phyloP scores from a whole-genome alignment of 2,797 vertebrate genomes.

The Phylloscopus collybita region DNA sequence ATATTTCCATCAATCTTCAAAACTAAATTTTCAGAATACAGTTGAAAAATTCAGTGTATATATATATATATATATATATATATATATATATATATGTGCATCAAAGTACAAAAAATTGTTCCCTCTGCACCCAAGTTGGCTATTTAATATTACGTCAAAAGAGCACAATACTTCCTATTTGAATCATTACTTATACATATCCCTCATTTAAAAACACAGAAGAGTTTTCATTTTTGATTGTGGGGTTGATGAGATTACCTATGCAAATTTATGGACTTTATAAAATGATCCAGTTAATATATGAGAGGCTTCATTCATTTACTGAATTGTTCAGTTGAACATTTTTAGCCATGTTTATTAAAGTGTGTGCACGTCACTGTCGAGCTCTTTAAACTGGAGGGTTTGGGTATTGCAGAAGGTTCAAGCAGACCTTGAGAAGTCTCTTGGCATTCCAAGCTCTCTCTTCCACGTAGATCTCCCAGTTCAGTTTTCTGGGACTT shows the following conservation, averaged over 20 bases:
- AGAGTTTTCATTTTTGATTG: background rate
- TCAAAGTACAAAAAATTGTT: background rate
- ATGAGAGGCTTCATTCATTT: background rate
- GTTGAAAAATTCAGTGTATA: background rate
- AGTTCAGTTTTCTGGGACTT: background rate
- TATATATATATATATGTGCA: background rate
- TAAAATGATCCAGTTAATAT: background rate
- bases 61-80: background rate
- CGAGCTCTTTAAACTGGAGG: background rate
- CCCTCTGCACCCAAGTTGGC: background rate
- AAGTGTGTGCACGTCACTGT: background rate
- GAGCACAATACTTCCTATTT: background rate
- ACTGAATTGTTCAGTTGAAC: background rate
- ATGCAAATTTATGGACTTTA: background rate
- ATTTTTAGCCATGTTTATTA: background rate
- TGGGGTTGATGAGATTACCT: background rate
- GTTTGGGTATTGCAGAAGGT: background rate
- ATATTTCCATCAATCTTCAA: background rate
- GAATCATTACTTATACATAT: background rate
- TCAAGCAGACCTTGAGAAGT: background rate
- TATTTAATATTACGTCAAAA: background rate
- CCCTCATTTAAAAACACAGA: background rate
- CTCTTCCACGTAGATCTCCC: accelerated
- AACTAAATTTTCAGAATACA: background rate
- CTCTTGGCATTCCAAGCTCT: background rate